Conservation (phyloP, 2,888 invertebrate genomes). For the Tineola bisselliella region DNA sequence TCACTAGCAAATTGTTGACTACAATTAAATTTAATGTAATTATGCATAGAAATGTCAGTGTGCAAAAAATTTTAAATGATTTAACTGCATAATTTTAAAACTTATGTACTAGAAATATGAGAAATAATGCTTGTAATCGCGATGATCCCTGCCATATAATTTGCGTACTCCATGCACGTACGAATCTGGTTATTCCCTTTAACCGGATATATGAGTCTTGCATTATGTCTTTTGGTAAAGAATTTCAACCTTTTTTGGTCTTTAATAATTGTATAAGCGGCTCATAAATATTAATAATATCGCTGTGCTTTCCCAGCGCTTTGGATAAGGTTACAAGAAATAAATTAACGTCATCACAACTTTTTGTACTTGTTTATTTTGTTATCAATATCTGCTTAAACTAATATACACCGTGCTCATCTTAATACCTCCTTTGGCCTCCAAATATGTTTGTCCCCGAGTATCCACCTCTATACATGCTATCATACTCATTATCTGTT, state of each 20-base stretch:
- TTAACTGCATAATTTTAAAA: not conserved
- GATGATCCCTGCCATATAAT: slow-evolving; percentile 20
- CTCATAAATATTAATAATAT: not conserved
- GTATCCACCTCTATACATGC: not conserved
- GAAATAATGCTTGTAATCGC: not conserved
- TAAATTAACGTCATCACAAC: not conserved
- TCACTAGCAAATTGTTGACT: not conserved
- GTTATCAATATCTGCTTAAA: not conserved
- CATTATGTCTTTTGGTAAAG: not conserved
- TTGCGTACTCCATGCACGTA: slow-evolving; percentile 40
- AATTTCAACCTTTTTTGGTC: not conserved
- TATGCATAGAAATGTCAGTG: not conserved
- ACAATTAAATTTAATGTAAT: not conserved
- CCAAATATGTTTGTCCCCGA: not conserved
- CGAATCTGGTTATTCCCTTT: slow-evolving; percentile 46
- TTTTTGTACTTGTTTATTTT: not conserved
- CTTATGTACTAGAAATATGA: not conserved
- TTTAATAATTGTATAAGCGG: no score
- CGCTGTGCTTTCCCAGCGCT: not conserved
- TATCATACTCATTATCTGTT: not conserved
- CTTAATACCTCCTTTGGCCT: not conserved
- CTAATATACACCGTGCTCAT: not conserved
- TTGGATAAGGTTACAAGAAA: not conserved
- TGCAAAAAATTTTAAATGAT: no score
- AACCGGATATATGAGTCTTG: slow-evolving; percentile 37